Percentiles rank a stretch among this genome's conserved stretches.
Evolutionary conservation across 1,140 invertebrate genomes (phyloP).

Genomic region (Sycophaga agraensis): DNA sequence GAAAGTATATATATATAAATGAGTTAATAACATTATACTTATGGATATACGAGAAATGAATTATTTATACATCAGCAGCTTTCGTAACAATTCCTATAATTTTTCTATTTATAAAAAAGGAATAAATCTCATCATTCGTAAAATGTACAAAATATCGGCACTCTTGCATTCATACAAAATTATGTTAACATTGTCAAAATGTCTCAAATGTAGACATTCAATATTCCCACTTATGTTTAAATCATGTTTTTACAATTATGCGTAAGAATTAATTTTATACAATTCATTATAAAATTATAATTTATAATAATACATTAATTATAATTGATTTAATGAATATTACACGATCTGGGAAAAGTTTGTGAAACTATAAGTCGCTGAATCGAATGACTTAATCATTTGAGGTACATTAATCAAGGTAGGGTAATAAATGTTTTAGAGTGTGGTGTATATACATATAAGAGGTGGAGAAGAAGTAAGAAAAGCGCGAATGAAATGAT

Average conservation of each 20-base stretch:
- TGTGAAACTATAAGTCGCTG: too few species aligned
- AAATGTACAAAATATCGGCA: constrained; percentile 4
- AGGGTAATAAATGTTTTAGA: too few species aligned
- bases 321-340: background rate
- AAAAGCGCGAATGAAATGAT: background rate
- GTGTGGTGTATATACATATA: too few species aligned
- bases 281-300: background rate
- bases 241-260: too few species aligned
- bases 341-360: too few species aligned
- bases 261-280: background rate
- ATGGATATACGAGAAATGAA: too few species aligned
- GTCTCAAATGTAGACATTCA: background rate
- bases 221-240: background rate
- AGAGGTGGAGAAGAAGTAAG: background rate
- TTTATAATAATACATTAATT: background rate
- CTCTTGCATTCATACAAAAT: constrained; percentile 6
- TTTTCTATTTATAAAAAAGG: background rate
- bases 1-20: too few species aligned
- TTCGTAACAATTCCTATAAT: background rate
- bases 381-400: too few species aligned
- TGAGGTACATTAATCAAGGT: too few species aligned
- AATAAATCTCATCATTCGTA: constrained; percentile 4
- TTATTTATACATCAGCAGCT: background rate
- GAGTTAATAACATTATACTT: too few species aligned
- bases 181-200: background rate